A percentile compares a stretch with the other conserved stretches of the same genome.
Conservation (phyloP, 2,113 vertebrate genomes). For the Maccullochella peelii region DNA sequence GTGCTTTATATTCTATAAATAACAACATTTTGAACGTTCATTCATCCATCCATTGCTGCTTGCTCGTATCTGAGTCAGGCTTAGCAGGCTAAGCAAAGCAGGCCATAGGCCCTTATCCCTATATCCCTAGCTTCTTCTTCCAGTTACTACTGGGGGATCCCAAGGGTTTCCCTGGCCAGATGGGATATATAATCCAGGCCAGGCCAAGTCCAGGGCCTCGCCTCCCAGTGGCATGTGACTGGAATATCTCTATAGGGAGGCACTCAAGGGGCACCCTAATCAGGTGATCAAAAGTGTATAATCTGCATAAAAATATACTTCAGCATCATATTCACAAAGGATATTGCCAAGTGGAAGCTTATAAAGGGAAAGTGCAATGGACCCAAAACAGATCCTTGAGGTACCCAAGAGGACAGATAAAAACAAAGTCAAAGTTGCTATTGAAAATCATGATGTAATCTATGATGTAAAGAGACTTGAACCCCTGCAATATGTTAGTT, state of each 20-base stretch:
- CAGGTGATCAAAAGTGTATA: neutral
- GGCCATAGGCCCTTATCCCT: neutral
- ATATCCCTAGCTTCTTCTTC: neutral
- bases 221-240: neutral
- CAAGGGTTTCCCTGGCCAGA: slow-evolving; percentile 21
- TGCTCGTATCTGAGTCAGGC: neutral
- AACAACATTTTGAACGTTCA: slow-evolving; percentile 10
- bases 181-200: neutral
- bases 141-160: slow-evolving; percentile 1
- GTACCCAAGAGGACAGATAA: neutral
- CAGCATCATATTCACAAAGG: neutral
- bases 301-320: neutral
- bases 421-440: neutral
- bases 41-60: neutral
- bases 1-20: slow-evolving; percentile 3
- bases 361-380: neutral
- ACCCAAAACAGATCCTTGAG: neutral
- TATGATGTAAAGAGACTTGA: neutral
- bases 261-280: neutral
- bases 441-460: neutral
- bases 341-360: neutral
- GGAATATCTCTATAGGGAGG: neutral
- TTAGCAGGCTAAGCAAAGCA: slow-evolving; percentile 2
- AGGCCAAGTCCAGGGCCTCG: neutral
- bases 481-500: neutral